phyloP scores from a whole-genome alignment of 2,797 vertebrate genomes.

The Argentina silus region DNA sequence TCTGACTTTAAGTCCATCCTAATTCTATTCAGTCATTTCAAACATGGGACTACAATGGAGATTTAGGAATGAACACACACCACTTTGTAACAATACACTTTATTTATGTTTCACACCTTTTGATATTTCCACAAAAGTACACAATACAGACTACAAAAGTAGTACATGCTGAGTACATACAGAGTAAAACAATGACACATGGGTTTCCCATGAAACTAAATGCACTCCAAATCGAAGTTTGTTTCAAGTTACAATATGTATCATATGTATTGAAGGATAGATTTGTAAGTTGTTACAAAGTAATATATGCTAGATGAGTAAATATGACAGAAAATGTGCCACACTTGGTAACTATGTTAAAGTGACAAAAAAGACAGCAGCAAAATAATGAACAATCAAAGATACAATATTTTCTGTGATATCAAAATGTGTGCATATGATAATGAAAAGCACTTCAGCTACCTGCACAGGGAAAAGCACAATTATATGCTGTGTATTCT shows the following conservation, averaged over 20 bases:
- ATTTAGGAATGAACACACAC: slow-evolving; percentile 18
- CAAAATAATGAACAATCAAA: slow-evolving; percentile 46
- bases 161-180: slow-evolving; percentile 7
- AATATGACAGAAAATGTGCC: slow-evolving; percentile 61
- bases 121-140: slow-evolving; percentile 24
- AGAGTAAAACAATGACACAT: slow-evolving; percentile 69
- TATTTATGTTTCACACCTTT: slow-evolving; percentile 36
- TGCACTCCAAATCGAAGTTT: slow-evolving; percentile 99
- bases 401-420: slow-evolving; percentile 49
- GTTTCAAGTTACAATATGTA: slow-evolving; percentile 87
- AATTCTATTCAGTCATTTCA: neutral
- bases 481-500: slow-evolving; percentile 39
- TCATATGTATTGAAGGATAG: slow-evolving; percentile 70
- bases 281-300: slow-evolving; percentile 60
- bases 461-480: slow-evolving; percentile 32
- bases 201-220: slow-evolving; percentile 85
- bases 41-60: neutral
- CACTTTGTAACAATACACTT: slow-evolving; percentile 46
- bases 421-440: slow-evolving; percentile 33
- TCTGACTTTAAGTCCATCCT: neutral
- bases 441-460: slow-evolving; percentile 50
- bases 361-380: slow-evolving; percentile 41
- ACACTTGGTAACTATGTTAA: slow-evolving; percentile 63
- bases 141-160: slow-evolving; percentile 9
- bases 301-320: slow-evolving; percentile 43